Base-by-base conservation (phyloP, 2,888 invertebrate species). In the Augochlorella aurata region DNA sequence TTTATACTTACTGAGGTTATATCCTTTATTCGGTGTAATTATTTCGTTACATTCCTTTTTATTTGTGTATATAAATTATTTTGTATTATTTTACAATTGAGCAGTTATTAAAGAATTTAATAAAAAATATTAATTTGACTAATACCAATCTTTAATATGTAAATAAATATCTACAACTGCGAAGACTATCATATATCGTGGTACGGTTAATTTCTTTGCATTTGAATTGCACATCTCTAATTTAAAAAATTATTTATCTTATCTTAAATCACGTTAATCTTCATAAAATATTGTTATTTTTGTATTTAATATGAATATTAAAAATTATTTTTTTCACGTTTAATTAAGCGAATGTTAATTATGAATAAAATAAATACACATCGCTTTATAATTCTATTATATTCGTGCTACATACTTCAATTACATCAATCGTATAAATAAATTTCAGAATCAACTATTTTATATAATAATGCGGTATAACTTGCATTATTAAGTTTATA, bases 1-100 rank as follows among this genome's bases (percentile, higher is more conserved):
- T 66, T 70, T n/a, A 58, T 47, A 70, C 67, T 79, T 77, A 77
- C 79, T 61, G 29, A 79, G 78, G 71, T 77, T 79, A 77, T 72
- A 45, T 7, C 45, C 38, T n/a, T 67, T 38, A 61, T 58, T 18
- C 45, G 4, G 21, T 18, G 3, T 16, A 10, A 38, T 61, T 14
- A 29, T 49, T 67, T 7, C 54, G 21, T 29, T n/a, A 52, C 49
- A 14, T 21, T 9, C 38, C 16, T 16, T 16, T 10, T 21, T 21
- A n/a, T n/a, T 50, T 50, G 49, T 58, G 24, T 14, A 45, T 67
- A 67, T 16, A 49, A 47, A 10, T 47, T 67, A 47, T 10, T 61
- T 77, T 47, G 16, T 21, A 38, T 9, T 52, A 72, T 45, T 38
- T 21, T 7, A 68, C 47, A 47, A 50, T 52, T 3, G n/a, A 47